Conservation (phyloP, 2,797 vertebrate genomes). For the Furcifer pardalis region DNA sequence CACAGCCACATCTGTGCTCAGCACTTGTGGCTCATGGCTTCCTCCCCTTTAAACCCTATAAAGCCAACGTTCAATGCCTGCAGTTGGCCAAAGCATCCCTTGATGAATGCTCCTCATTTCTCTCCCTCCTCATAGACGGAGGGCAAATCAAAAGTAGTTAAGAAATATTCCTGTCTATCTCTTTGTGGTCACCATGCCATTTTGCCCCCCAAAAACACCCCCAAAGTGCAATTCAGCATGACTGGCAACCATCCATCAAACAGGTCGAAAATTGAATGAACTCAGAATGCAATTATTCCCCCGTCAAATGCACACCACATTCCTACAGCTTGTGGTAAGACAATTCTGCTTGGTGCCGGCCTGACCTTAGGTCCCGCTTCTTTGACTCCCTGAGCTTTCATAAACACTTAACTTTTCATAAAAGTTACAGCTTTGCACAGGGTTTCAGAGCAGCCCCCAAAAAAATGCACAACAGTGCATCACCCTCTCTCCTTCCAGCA, state of each 20-base stretch:
- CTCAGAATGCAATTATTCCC: constrained; percentile 64
- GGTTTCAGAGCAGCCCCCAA: constrained; percentile 64
- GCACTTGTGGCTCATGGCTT: too few relatives aligned
- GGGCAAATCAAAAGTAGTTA: constrained; percentile 63
- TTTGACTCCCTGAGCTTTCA: constrained; percentile 71
- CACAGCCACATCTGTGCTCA: neutral
- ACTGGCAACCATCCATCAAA: constrained; percentile 63
- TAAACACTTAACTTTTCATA: constrained; percentile 77
- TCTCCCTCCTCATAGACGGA: constrained; percentile 27
- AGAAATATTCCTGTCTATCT: constrained; percentile 52
- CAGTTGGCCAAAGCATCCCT: neutral
- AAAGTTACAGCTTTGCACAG: constrained; percentile 73
- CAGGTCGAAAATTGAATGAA: constrained; percentile 70
- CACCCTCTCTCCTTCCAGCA: constrained; percentile 47
- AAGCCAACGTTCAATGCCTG: neutral
- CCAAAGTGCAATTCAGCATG: constrained; percentile 58
- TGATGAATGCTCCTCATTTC: constrained; percentile 57
- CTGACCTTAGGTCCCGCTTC: constrained; percentile 42
- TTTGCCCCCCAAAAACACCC: constrained; percentile 38
- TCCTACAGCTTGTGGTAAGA: constrained; percentile 68
- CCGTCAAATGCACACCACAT: constrained; percentile 55
- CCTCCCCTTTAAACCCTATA: neutral
- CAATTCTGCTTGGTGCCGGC: constrained; percentile 19
- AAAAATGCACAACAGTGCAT: constrained; percentile 24
- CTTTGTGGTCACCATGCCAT: constrained; percentile 43